Percentiles rank a stretch among this genome's conserved stretches.
phyloP scores from a whole-genome alignment of 92 coral and sea anemone genomes.

The Heteractis magnifica region DNA sequence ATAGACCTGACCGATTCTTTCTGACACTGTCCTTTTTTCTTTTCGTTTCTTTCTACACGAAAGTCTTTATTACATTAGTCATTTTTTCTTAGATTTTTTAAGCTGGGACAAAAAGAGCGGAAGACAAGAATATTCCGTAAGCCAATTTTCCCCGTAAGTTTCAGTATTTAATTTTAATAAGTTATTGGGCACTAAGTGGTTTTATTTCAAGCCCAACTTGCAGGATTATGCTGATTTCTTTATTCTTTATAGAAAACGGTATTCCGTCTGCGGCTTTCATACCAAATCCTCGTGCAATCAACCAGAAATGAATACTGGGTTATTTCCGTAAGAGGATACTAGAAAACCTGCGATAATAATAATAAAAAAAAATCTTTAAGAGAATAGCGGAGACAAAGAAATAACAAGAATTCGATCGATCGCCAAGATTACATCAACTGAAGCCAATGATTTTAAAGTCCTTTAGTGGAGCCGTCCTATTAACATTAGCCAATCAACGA shows the following conservation, averaged over 20 bases:
- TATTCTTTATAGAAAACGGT: no score
- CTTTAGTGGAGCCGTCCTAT: conserved; percentile 16
- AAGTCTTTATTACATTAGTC: background rate
- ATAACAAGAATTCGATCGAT: background rate
- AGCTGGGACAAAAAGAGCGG: background rate
- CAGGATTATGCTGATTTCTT: background rate
- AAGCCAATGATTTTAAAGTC: background rate
- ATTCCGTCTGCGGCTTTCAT: background rate
- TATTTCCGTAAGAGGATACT: background rate
- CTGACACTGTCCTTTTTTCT: background rate
- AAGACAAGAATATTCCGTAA: background rate
- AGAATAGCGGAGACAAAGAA: background rate
- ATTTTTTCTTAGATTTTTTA: background rate
- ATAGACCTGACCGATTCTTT: background rate
- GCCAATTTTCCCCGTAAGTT: background rate
- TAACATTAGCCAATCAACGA: conserved; percentile 14
- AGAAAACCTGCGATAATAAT: background rate
- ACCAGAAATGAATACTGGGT: background rate
- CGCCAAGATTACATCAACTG: conserved; percentile 13
- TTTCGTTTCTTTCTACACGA: background rate
- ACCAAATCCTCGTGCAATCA: background rate
- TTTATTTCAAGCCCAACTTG: background rate
- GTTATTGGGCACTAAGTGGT: background rate
- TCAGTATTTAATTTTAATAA: background rate
- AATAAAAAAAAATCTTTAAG: background rate